Conservation (phyloP, 2,888 invertebrate species). For the Unio pictorum region DNA sequence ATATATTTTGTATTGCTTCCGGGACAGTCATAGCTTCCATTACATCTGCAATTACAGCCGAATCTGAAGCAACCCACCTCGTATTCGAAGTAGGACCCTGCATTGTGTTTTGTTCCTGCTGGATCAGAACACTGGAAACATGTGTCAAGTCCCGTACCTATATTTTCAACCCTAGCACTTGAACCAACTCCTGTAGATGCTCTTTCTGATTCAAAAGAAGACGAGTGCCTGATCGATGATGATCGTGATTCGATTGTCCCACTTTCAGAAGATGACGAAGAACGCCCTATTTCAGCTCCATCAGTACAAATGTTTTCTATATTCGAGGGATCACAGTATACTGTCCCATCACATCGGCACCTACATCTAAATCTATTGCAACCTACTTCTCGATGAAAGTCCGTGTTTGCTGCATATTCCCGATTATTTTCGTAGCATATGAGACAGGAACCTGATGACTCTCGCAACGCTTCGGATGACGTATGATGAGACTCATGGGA, state of each 20-base stretch:
- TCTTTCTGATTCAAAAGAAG: constrained; percentile 1
- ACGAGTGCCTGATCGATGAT: background rate
- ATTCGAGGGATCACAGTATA: constrained; percentile 37
- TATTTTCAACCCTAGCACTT: constrained; percentile 20
- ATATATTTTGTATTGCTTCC: constrained; percentile 26
- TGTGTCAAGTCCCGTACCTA: constrained; percentile 11
- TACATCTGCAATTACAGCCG: constrained; percentile 39
- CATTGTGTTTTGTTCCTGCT: constrained; percentile 1
- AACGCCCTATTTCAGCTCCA: constrained; percentile 2
- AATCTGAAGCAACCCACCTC: constrained; percentile 37
- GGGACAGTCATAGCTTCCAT: constrained; percentile 42
- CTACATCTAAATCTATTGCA: constrained; percentile 51
- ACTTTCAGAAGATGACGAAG: constrained; percentile 1
- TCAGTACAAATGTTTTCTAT: constrained; percentile 13
- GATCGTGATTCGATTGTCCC: background rate
- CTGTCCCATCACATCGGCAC: constrained; percentile 51
- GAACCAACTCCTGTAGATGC: constrained; percentile 4
- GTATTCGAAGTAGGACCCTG: constrained; percentile 16
- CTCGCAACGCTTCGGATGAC: background rate
- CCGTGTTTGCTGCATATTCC: constrained; percentile 31
- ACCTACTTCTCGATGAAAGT: constrained; percentile 35
- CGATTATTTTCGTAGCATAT: constrained; percentile 11
- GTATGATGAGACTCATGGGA: background rate
- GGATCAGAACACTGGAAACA: constrained; percentile 20
- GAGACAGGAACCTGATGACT: constrained; percentile 4